Percentiles rank a stretch among this genome's conserved stretches.
phyloP scores from a whole-genome alignment of 1,140 invertebrate species.

The Heliothis subflexa region DNA sequence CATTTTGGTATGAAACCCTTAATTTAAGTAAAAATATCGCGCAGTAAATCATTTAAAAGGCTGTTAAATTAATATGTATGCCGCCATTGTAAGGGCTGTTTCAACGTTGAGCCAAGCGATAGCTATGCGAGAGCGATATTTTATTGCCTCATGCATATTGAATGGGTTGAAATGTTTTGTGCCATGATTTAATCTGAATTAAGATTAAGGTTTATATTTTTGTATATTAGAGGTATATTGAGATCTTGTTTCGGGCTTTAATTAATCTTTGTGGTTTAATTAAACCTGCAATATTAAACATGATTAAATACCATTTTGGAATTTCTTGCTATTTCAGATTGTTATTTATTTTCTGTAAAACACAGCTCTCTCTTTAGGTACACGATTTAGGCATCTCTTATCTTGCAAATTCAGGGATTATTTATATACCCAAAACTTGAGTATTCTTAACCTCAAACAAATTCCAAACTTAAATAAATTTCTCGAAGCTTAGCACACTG shows the following conservation, averaged over 20 bases:
- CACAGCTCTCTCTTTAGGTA: too few species aligned
- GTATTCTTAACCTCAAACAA: too few species aligned
- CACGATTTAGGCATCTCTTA: too few species aligned
- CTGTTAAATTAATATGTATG: slow-evolving; percentile 67
- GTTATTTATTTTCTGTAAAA: too few species aligned
- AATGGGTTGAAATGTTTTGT: slow-evolving; percentile 8
- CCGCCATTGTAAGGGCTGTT: slow-evolving; percentile 49
- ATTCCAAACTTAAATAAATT: too few species aligned
- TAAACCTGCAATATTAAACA: too few species aligned
- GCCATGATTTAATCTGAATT: neutral
- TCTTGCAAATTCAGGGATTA: too few species aligned
- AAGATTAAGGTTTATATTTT: neutral
- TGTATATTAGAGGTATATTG: neutral
- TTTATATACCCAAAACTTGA: too few species aligned
- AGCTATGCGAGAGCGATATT: slow-evolving; percentile 16
- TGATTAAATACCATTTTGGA: too few species aligned
- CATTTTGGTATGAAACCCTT: slow-evolving; percentile 45
- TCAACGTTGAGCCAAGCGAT: slow-evolving; percentile 12
- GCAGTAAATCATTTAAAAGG: slow-evolving; percentile 66
- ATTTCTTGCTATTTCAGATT: too few species aligned
- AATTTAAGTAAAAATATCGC: slow-evolving; percentile 61
- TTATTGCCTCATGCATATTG: slow-evolving; percentile 31
- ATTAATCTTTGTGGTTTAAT: too few species aligned
- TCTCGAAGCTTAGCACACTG: neutral
- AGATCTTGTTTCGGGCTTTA: too few species aligned